Evolutionary conservation across 2,113 vertebrate genomes (phyloP), one percentile per base, ranked within the genome.

Genomic region (Chinchilla lanigera): DNA sequence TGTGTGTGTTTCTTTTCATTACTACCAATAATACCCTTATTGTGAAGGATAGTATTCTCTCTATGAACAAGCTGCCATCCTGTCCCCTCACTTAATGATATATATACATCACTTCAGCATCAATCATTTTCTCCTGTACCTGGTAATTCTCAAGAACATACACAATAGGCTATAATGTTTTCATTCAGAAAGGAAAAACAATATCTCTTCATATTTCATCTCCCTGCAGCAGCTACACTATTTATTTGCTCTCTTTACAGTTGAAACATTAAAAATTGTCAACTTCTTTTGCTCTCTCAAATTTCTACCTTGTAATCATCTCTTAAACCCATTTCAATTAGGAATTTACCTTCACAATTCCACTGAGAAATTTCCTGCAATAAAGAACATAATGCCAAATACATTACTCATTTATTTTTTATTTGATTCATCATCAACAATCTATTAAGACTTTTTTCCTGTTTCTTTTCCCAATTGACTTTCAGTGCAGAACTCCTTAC

Each of bases 181-280:
- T 96, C 22, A 82, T 73, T 69, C 52, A 71, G 8, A 54, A 88
- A 41, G 24, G 33, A 75, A 75, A 89, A 60, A 47, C 12, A 35
- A 19, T 35, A 77, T 4, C 8, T 17, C 19, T 33, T 41, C 41
- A 35, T 35, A n/a, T 11, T n/a, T 47, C 19, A 50, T 78, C 16
- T 26, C 41, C 41, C 20, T 90, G 28, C 5, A 58, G 9, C 52
- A 33, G 71, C 26, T 16, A 47, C 38, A 41, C n/a, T 84, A 65
- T 61, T 83, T 90, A n/a, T 50, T 89, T 73, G 63, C 26, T 80
- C 20, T 82, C 17, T 61, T 95, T 75, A 89, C 81, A 85, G 38
- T 86, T 89, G 56, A 83, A 89, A 87, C 2, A 44, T 63, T 90
- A 90, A 83, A 83, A 14, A 16, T 26, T 44, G 7, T 67, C 44